These are phyloP conservation scores for Lethenteron camtschaticum DNA, from an alignment of 2,113 vertebrate genomes.

Conservation along the genomic window DNA sequence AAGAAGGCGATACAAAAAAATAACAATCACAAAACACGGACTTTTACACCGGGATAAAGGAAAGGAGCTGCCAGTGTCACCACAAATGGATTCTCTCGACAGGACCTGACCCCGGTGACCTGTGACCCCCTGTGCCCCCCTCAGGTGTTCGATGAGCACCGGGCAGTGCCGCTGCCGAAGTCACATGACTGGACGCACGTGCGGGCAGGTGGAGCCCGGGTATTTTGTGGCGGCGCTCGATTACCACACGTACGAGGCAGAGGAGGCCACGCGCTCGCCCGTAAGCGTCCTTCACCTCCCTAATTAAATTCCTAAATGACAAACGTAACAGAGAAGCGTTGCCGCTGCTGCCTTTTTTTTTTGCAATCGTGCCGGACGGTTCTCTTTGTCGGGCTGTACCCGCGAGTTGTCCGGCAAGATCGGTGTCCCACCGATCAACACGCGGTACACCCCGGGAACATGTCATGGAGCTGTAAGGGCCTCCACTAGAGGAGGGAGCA, in stretches of 20 bases:
- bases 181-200: slow-evolving; percentile 72
- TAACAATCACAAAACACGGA: too few species aligned
- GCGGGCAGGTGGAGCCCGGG: slow-evolving; percentile 63
- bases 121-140: slow-evolving; percentile 6
- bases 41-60: too few species aligned
- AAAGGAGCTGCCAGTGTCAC: too few species aligned
- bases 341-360: neutral
- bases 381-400: too few species aligned
- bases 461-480: too few species aligned
- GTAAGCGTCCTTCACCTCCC: slow-evolving; percentile 25
- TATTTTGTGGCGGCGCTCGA: slow-evolving; percentile 79
- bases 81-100: too few species aligned
- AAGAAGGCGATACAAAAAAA: too few species aligned
- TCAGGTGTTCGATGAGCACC: slow-evolving; percentile 52
- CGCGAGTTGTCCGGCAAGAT: too few species aligned
- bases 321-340: neutral
- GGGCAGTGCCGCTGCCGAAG: slow-evolving; percentile 62
- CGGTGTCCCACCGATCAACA: too few species aligned
- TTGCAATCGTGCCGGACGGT: neutral
- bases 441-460: too few species aligned
- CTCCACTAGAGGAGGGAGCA: too few species aligned
- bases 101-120: too few species aligned
- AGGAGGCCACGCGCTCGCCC: slow-evolving; percentile 35
- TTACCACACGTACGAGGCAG: slow-evolving; percentile 84
- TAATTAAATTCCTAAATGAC: neutral